Conservation (phyloP, 1,140 invertebrate genomes). For the Drosophila pseudoananassae region DNA sequence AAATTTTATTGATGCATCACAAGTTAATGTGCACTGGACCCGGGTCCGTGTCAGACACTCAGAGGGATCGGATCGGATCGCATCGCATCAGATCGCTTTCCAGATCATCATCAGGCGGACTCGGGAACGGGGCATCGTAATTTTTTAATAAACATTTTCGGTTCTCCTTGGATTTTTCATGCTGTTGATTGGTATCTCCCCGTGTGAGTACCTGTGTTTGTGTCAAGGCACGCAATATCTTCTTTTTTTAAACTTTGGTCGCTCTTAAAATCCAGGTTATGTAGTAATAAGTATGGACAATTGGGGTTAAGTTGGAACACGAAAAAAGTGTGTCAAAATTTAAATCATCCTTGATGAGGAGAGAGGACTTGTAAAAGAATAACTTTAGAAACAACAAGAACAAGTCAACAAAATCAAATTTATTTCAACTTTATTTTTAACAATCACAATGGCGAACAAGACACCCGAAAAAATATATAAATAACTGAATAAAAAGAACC, state of each 20-base stretch:
- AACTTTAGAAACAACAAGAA: no score
- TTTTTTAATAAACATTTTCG: slow-evolving; percentile 79
- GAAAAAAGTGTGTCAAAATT: slow-evolving; percentile 47
- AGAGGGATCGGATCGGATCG: slow-evolving; percentile 26
- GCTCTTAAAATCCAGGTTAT: slow-evolving; percentile 43
- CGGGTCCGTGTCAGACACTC: slow-evolving; percentile 30
- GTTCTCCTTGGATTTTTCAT: slow-evolving; percentile 64
- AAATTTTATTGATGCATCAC: slow-evolving; percentile 83
- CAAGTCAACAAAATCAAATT: not conserved
- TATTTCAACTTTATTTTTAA: not conserved
- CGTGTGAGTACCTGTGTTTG: slow-evolving; percentile 41
- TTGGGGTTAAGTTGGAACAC: slow-evolving; percentile 52
- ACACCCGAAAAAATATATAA: slow-evolving; percentile 18
- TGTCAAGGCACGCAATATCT: slow-evolving; percentile 71
- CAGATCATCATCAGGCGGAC: slow-evolving; percentile 59
- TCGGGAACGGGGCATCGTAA: slow-evolving; percentile 56
- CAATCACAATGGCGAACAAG: no score
- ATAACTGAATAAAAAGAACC: slow-evolving; percentile 31
- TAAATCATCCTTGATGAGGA: not conserved
- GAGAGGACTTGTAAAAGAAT: not conserved
- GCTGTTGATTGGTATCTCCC: slow-evolving; percentile 73
- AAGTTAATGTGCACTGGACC: slow-evolving; percentile 78
- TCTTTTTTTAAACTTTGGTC: slow-evolving; percentile 2
- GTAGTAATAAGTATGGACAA: slow-evolving; percentile 29
- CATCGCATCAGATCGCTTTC: slow-evolving; percentile 38